phyloP scores from a whole-genome alignment of 1,140 invertebrate species.

The Drosophila kurseongensis region DNA sequence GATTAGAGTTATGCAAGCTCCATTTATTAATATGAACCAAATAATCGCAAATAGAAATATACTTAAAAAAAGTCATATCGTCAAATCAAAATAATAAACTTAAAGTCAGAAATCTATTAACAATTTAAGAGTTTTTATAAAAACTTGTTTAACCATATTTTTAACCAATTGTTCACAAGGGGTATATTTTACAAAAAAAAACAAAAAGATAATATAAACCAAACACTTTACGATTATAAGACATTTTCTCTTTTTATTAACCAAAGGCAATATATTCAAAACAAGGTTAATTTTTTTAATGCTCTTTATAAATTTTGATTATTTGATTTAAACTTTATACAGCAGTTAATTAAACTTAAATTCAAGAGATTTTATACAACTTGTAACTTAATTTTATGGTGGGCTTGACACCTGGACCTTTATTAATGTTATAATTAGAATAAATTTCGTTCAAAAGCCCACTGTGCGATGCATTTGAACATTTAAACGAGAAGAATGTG shows the following conservation, averaged over 20 bases:
- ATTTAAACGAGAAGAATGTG: neutral
- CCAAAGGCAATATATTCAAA: neutral
- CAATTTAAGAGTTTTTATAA: too few relatives aligned
- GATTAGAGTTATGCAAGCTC: neutral
- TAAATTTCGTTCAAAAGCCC: neutral
- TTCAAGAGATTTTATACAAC: too few relatives aligned
- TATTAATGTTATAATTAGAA: too few relatives aligned
- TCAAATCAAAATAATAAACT: too few relatives aligned
- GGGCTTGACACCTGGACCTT: neutral
- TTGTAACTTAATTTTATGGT: neutral
- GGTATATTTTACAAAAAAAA: neutral
- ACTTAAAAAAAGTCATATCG: too few relatives aligned
- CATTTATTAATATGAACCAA: neutral
- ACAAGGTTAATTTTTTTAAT: too few relatives aligned
- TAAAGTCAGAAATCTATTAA: too few relatives aligned
- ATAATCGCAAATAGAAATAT: too few relatives aligned
- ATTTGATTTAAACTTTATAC: too few relatives aligned
- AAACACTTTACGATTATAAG: neutral
- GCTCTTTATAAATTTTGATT: too few relatives aligned
- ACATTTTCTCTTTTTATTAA: neutral
- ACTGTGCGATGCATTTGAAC: constrained; percentile 8
- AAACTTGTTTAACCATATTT: too few relatives aligned
- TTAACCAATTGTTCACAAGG: neutral
- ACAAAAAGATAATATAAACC: neutral
- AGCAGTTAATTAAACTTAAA: too few relatives aligned